Evolutionary conservation across 2,888 invertebrate species (phyloP), one percentile per base, ranked within the genome.

Genomic region (Xanthia togata): DNA sequence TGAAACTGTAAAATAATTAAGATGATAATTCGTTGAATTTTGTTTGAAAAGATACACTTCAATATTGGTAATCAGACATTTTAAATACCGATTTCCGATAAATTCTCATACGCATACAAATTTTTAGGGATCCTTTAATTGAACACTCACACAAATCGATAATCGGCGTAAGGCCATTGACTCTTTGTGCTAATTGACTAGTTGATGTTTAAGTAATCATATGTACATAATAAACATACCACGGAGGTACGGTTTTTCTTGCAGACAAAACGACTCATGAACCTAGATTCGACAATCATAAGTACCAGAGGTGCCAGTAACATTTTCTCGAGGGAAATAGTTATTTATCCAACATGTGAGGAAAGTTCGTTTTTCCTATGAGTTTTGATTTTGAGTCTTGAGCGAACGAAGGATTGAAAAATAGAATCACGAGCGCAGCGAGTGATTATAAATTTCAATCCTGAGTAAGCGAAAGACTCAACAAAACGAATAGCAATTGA

Each of bases 121-220:
- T 67, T 65, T 65, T 78, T 67, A 50, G 17, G 50, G 44, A 55
- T 59, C 50, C 57, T 47, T 60, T 67, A 31, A 73, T 81, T 60
- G 23, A 55, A 44, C 26, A 53, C 78, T 50, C 44, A 50, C 23
- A 38, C 53, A 31, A 35, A 14, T 57, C 67, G 31, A 68, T 68
- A 68, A 68, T 68, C 50, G 12, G 4, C n/a, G 47, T 41, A 9
- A 53, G 64, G 70, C 20, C 65, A 50, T 57, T 80, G 69, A 82
- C 69, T 53, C 64, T n/a, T 59, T 41, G 9, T 20, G 38, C 35
- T 82, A 55, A 76, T 76, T 82, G 20, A 53, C 53, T 47, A 64
- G 70, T 63, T 20, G n/a, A 38, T 53, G 35, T 53, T 35, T 35
- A 31, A 31, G 31, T 31, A 26, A 47, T 77, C 35, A 17, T 67